Evolutionary conservation across 2,113 vertebrate genomes (phyloP).

Genomic region (Petrocephalus microphthalmus): DNA sequence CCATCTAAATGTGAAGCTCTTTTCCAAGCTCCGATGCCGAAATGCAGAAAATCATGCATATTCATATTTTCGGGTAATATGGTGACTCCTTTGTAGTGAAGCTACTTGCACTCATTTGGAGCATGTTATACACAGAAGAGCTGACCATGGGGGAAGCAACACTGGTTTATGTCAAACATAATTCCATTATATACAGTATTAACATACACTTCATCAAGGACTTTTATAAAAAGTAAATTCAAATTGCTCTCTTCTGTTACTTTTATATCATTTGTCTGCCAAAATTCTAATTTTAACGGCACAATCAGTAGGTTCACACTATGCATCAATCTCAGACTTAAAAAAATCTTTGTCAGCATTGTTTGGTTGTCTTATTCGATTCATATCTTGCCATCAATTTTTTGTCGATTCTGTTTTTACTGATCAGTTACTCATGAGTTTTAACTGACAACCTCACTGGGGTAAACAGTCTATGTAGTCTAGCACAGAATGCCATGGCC

Average conservation of each 20-base stretch:
- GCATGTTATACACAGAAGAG: neutral
- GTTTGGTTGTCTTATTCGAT: neutral
- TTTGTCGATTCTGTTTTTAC: neutral
- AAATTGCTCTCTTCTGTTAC: neutral
- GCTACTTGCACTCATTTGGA: neutral
- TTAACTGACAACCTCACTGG: neutral
- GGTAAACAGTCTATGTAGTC: neutral
- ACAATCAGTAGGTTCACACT: neutral
- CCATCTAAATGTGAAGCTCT: neutral
- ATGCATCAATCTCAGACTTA: neutral
- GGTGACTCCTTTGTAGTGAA: neutral
- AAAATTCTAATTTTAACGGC: neutral
- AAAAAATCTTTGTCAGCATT: neutral
- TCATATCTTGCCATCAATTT: neutral
- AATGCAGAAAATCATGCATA: neutral
- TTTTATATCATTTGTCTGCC: neutral
- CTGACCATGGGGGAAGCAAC: too few species aligned
- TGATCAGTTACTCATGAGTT: neutral
- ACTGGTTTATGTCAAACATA: neutral
- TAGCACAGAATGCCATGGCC: neutral
- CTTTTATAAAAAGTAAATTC: constrained; percentile 16
- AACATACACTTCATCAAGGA: neutral
- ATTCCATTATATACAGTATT: neutral
- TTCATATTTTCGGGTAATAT: too few species aligned
- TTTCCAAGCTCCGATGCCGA: neutral